phyloP scores from a whole-genome alignment of 1,140 invertebrate species.

The Neodiprion lecontei region DNA sequence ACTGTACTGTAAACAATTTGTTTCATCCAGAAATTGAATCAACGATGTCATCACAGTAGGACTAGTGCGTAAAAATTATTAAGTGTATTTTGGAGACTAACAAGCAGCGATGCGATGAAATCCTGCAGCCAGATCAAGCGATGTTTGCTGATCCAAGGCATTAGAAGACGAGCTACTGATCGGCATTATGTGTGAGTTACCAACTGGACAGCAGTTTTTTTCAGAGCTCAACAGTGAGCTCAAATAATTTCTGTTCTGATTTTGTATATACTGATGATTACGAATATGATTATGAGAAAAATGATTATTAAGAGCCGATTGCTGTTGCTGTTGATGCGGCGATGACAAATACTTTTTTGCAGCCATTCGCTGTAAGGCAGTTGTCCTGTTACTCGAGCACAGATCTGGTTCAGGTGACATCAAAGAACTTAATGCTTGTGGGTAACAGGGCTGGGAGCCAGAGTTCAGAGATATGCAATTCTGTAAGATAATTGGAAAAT shows the following conservation, averaged over 20 bases:
- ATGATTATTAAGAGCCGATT: constrained; percentile 31
- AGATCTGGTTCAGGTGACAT: constrained; percentile 39
- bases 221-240: constrained; percentile 43
- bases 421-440: constrained; percentile 36
- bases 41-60: background rate
- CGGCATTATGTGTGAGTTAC: constrained; percentile 36
- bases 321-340: constrained; percentile 38
- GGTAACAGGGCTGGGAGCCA: constrained; percentile 38
- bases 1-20: constrained; percentile 1
- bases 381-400: constrained; percentile 35
- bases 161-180: constrained; percentile 25
- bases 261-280: constrained; percentile 38
- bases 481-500: constrained; percentile 29
- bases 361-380: constrained; percentile 42
- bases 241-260: constrained; percentile 32
- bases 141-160: constrained; percentile 46
- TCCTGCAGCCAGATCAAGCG: constrained; percentile 76
- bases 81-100: constrained; percentile 44
- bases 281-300: constrained; percentile 52
- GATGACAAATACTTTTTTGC: constrained; percentile 44
- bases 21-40: background rate
- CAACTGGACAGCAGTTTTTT: constrained; percentile 44
- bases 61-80: background rate
- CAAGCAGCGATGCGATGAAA: constrained; percentile 78
- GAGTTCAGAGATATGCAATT: constrained; percentile 47